These are phyloP conservation scores for Drosophila fuyamai DNA, from an alignment of 1,140 invertebrate genomes.

Conservation along the genomic window DNA sequence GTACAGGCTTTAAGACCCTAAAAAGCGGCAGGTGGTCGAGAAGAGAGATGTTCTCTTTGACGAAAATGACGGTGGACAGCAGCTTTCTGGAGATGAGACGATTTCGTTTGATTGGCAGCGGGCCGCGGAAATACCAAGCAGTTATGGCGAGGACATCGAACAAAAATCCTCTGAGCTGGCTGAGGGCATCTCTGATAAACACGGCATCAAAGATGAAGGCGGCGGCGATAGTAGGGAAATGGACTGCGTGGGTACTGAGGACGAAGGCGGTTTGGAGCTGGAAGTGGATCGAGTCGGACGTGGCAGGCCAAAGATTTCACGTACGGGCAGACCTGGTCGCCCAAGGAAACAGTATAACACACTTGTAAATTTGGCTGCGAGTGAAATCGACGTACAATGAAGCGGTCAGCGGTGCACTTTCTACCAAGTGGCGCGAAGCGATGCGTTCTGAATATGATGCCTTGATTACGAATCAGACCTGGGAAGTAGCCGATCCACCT, in stretches of 20 bases:
- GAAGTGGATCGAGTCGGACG: no score
- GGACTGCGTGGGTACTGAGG: background rate
- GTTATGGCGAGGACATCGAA: no score
- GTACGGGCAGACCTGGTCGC: background rate
- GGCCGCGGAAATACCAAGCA: no score
- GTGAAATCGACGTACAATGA: background rate
- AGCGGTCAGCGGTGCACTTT: background rate
- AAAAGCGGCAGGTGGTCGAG: conserved; percentile 2
- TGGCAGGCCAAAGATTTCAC: background rate
- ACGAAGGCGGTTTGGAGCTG: background rate
- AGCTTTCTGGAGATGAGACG: background rate
- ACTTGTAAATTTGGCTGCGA: background rate
- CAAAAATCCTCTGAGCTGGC: background rate
- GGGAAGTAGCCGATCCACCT: background rate
- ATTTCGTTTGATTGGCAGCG: background rate
- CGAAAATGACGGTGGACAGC: background rate
- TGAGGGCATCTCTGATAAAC: background rate
- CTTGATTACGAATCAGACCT: background rate
- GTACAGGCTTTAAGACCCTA: background rate
- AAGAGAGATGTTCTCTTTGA: background rate
- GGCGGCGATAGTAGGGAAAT: background rate
- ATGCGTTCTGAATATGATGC: conserved; percentile 2
- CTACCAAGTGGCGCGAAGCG: background rate
- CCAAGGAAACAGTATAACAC: background rate
- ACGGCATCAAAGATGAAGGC: background rate